These are phyloP conservation scores for Hucho hucho DNA, from an alignment of 2,113 vertebrate genomes.

Conservation along the genomic window DNA sequence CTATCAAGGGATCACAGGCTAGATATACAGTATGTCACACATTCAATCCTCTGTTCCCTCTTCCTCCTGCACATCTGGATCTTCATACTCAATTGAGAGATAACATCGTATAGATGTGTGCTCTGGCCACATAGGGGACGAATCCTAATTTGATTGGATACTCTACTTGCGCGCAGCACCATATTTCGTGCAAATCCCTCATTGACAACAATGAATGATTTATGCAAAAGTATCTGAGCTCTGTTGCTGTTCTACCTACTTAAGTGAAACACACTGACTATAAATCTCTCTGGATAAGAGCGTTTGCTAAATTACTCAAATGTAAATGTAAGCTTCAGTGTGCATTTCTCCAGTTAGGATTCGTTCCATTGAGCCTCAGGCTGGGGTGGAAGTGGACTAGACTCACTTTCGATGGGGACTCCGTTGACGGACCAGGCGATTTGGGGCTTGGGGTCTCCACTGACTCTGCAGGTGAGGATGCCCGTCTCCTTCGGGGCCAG, in stretches of 20 bases:
- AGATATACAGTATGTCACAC: neutral
- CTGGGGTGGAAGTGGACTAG: neutral
- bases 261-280: no score
- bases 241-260: no score
- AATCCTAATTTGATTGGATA: no score
- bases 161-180: no score
- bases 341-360: no score
- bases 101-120: neutral
- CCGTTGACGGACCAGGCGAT: conserved; percentile 91
- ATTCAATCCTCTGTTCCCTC: neutral
- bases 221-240: no score
- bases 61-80: neutral
- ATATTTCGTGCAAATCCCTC: no score
- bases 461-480: conserved; percentile 85
- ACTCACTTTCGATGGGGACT: conserved; percentile 86
- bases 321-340: no score
- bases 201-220: no score
- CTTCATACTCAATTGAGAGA: neutral
- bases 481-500: conserved; percentile 93
- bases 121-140: no score
- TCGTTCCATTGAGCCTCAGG: neutral
- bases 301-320: no score
- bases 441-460: conserved; percentile 86
- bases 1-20: conserved; percentile 61
- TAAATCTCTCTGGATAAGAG: no score